Evolutionary conservation across 1,140 invertebrate species (phyloP).

Genomic region (Oreohelix idahoensis): DNA sequence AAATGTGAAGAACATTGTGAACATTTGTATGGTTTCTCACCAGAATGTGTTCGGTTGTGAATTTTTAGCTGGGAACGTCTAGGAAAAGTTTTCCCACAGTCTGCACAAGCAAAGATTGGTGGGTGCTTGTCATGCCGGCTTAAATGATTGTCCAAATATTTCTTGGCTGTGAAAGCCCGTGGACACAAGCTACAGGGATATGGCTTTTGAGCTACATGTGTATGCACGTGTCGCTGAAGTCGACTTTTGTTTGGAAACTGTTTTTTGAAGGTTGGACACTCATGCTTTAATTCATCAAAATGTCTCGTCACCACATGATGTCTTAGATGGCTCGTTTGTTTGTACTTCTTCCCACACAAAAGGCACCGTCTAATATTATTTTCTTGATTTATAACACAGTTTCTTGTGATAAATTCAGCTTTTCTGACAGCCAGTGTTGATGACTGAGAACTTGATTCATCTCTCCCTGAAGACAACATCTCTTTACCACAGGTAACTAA

Average conservation of each 20-base stretch:
- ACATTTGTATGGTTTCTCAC: constrained; percentile 7
- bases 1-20: background rate
- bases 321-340: background rate
- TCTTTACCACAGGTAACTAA: background rate
- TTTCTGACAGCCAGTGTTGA: background rate
- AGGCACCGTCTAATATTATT: background rate
- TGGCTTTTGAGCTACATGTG: background rate
- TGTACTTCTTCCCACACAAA: background rate
- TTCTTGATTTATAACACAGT: background rate
- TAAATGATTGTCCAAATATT: background rate
- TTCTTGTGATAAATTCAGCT: background rate
- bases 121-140: background rate
- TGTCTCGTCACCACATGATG: background rate
- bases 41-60: background rate
- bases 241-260: background rate
- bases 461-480: background rate
- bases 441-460: background rate
- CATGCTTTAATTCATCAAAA: background rate
- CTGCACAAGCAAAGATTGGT: background rate
- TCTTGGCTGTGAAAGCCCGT: background rate
- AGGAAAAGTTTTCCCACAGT: background rate
- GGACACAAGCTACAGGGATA: background rate
- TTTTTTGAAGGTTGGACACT: background rate
- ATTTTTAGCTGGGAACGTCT: background rate
- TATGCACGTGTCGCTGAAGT: background rate